Percentiles rank a stretch among this genome's conserved stretches.
Evolutionary conservation across 2,888 invertebrate species (phyloP).

Genomic region (Epistrophe eligans): DNA sequence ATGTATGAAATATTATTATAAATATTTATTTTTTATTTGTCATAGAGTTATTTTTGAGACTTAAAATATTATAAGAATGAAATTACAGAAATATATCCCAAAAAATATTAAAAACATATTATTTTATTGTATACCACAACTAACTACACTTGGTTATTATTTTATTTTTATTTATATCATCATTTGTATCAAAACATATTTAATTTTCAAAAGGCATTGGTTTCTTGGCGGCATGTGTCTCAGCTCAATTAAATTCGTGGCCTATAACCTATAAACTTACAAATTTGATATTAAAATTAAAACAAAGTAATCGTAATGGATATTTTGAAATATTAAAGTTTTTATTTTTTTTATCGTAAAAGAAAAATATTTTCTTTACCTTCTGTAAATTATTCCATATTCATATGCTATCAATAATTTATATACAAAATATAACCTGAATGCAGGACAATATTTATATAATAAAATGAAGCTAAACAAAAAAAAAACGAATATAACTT

Average conservation of each 20-base stretch:
- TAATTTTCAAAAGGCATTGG: constrained; percentile 88
- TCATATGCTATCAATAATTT: constrained; percentile 31
- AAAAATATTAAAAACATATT: constrained; percentile 1
- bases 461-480: not conserved
- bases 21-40: not conserved
- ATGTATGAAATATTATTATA: too few species aligned
- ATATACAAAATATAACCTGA: constrained; percentile 29
- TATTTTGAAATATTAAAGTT: constrained; percentile 51
- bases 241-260: constrained; percentile 78
- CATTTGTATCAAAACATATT: constrained; percentile 79
- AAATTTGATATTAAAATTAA: constrained; percentile 47
- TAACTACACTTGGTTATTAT: constrained; percentile 15
- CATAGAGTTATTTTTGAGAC: not conserved
- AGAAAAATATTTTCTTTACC: constrained; percentile 77
- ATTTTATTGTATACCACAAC: constrained; percentile 44
- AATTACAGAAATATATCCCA: constrained; percentile 16
- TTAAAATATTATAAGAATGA: constrained; percentile 29
- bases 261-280: constrained; percentile 71
- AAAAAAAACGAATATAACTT: constrained; percentile 18
- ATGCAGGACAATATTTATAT: constrained; percentile 43
- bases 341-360: constrained; percentile 34
- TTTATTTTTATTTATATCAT: constrained; percentile 25
- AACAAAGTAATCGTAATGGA: constrained; percentile 34
- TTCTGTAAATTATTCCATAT: constrained; percentile 81
- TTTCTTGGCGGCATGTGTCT: constrained; percentile 91